Evolutionary conservation across 2,888 invertebrate species (phyloP).

Genomic region (Embidobia sp.): DNA sequence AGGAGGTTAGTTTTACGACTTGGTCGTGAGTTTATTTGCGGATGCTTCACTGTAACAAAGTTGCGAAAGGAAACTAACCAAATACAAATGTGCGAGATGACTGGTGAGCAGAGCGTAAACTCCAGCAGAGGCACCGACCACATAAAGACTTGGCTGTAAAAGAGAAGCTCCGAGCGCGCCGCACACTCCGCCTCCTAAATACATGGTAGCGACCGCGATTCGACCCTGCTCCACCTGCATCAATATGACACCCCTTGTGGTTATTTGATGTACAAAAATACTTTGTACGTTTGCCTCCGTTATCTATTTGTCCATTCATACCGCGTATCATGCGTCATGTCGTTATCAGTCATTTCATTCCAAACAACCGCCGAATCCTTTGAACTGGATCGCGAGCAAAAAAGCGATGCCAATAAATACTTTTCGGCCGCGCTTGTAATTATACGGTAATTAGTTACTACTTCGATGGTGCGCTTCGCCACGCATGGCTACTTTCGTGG

Average conservation of each 20-base stretch:
- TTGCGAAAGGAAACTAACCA: slow-evolving; percentile 82
- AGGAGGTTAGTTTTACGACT: slow-evolving; percentile 10
- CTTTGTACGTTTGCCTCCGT: too few species aligned
- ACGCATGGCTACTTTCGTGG: too few species aligned
- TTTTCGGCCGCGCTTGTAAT: too few species aligned
- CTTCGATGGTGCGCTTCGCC: too few species aligned
- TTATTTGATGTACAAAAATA: slow-evolving; percentile 43
- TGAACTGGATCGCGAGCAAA: slow-evolving; percentile 3
- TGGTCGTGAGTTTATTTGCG: slow-evolving; percentile 1
- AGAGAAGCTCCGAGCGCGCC: slow-evolving; percentile 90
- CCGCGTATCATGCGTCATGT: slow-evolving; percentile 15
- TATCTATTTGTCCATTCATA: slow-evolving; percentile 28
- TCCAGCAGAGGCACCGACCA: slow-evolving; percentile 95
- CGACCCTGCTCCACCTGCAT: slow-evolving; percentile 88
- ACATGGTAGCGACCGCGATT: slow-evolving; percentile 87
- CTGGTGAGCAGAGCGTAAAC: slow-evolving; percentile 94
- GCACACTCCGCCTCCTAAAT: slow-evolving; percentile 88
- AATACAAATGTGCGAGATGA: slow-evolving; percentile 91
- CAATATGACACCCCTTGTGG: slow-evolving; percentile 34
- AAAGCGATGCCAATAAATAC: too few species aligned
- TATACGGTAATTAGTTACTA: too few species aligned
- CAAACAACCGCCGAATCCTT: slow-evolving; percentile 8
- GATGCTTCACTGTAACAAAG: slow-evolving; percentile 25
- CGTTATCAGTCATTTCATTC: slow-evolving; percentile 31
- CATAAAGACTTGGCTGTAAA: slow-evolving; percentile 87